Conservation (phyloP, 2,797 vertebrate species). For the Pseudomugil gertrudae region DNA sequence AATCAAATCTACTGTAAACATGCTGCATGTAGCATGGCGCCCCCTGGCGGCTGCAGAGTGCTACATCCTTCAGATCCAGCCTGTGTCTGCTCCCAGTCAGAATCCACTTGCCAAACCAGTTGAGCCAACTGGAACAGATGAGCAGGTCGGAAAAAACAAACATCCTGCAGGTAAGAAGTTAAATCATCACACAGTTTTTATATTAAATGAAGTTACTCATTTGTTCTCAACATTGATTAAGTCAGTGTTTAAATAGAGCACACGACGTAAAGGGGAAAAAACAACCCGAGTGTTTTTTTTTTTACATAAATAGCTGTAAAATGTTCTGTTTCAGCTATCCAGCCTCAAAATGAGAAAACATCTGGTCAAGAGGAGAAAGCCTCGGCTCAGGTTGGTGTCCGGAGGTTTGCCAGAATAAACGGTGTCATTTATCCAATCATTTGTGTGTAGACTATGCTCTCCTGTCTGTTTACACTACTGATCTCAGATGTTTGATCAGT, state of each 20-base stretch:
- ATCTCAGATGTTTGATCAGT: neutral
- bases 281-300: neutral
- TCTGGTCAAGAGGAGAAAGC: conserved; percentile 24
- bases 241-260: neutral
- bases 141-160: conserved; percentile 19
- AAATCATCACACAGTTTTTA: neutral
- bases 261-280: neutral
- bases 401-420: neutral
- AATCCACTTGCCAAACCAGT: conserved; percentile 8
- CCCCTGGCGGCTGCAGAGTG: conserved; percentile 92
- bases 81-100: conserved; percentile 66
- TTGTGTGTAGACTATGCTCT: neutral
- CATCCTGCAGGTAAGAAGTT: conserved; percentile 24
- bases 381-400: conserved; percentile 45
- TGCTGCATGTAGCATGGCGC: conserved; percentile 96
- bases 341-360: conserved; percentile 19
- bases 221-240: neutral
- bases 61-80: conserved; percentile 92
- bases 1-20: conserved; percentile 92
- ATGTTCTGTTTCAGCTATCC: conserved; percentile 41
- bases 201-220: neutral
- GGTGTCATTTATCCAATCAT: neutral
- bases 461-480: neutral
- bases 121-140: conserved; percentile 4
- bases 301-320: neutral